Evolutionary conservation across 2,797 vertebrate genomes (phyloP), one percentile per base, ranked within the genome.

Genomic region (Leuciscus waleckii): DNA sequence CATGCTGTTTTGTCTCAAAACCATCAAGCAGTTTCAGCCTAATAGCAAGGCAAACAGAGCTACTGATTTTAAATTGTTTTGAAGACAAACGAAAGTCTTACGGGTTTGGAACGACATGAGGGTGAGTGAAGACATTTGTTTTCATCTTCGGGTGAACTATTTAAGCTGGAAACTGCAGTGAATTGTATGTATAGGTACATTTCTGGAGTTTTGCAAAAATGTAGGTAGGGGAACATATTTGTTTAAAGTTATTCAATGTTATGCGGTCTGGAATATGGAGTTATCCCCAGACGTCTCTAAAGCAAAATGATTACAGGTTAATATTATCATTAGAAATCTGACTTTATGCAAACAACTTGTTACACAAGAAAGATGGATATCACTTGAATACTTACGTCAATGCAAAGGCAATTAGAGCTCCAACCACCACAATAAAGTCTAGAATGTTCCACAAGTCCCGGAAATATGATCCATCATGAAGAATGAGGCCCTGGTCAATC

Each of bases 381-480:
- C 13, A n/a, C 71, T 76, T 73, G 37, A 76, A 91, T 93, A 98
- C 98, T 99, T 95, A 99, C 98, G 98, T 97, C 91, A 99, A 94
- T 87, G 98, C 98, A 23, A 99, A 99, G 88, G 98, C 98, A 91
- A 99, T 97, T 91, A 99, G 92, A 0, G 98, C 98, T 76, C 98
- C 98, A 88, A 99, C 97, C 89, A 99, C 98, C 90, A 99, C 98
- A 0, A 99, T 98, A 90, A 99, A 99, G 95, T 99, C 98, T 92
- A 99, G 94, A 90, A 99, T 96, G 94, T 99, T 99, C 98, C 98
- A 99, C 92, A 99, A 96, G 93, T 99, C 98, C 89, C 98, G 96
- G 92, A 99, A 99, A 88, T 99, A 99, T 41, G 98, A 97, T 83
- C 98, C 97, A 0, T 99, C 98, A 68, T 99, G 98, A 82, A 99